Evolutionary conservation across 2,888 invertebrate species (phyloP).

Genomic region (Thalpophila matura): DNA sequence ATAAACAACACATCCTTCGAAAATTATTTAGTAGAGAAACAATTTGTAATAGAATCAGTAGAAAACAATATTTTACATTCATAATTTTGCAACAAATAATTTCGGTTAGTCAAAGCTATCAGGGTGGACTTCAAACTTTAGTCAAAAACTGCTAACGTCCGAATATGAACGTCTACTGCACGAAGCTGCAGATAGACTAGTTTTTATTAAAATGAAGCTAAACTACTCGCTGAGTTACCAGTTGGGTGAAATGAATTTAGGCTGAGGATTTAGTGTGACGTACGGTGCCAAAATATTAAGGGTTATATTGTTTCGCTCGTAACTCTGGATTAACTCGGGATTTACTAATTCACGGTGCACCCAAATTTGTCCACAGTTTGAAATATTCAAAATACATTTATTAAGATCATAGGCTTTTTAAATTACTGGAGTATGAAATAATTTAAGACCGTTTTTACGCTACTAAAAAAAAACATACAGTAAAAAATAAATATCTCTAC

Average conservation of each 20-base stretch:
- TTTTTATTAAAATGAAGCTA: constrained; percentile 32
- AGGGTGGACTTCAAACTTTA: neutral
- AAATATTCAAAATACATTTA: neutral
- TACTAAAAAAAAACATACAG: too few species aligned
- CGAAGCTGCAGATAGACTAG: constrained; percentile 21
- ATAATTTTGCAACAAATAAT: too few species aligned
- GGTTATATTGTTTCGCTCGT: constrained; percentile 25
- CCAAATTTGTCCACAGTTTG: neutral
- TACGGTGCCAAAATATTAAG: constrained; percentile 17
- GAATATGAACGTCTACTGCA: constrained; percentile 12
- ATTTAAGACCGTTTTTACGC: too few species aligned
- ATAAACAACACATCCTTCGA: too few species aligned
- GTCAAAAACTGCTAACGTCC: neutral
- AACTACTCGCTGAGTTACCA: constrained; percentile 32
- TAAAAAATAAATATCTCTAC: too few species aligned
- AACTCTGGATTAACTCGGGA: constrained; percentile 4
- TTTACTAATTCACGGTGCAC: neutral
- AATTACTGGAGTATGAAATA: neutral
- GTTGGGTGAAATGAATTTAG: constrained; percentile 47
- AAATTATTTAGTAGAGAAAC: too few species aligned
- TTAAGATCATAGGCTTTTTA: neutral
- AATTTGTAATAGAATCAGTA: too few species aligned
- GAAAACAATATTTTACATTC: too few species aligned
- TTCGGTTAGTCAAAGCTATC: neutral
- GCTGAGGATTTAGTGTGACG: constrained; percentile 32